Conservation (phyloP, 2,797 vertebrate genomes). For the Cyprinella venusta region DNA sequence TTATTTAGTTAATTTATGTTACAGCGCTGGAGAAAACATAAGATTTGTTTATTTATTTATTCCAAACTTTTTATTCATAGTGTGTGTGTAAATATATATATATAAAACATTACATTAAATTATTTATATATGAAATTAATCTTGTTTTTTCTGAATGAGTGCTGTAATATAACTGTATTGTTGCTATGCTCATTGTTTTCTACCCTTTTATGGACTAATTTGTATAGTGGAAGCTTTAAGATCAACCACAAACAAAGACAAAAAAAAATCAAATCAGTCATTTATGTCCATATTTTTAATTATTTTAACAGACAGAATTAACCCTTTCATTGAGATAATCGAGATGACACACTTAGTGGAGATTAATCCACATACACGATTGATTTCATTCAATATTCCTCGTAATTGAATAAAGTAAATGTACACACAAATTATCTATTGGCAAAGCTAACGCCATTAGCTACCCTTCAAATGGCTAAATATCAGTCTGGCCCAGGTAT, state of each 20-base stretch:
- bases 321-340: neutral
- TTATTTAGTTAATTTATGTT: too few relatives aligned
- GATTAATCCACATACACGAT: neutral
- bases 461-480: neutral
- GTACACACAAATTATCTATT: too few relatives aligned
- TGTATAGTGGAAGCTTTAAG: neutral
- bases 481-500: neutral
- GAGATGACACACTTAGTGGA: neutral
- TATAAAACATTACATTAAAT: too few relatives aligned
- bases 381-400: neutral
- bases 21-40: too few relatives aligned
- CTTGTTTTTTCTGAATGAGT: neutral
- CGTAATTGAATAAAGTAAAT: neutral
- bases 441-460: neutral
- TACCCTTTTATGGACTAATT: neutral
- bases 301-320: neutral
- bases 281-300: too few relatives aligned
- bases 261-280: too few relatives aligned
- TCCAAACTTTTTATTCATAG: too few relatives aligned
- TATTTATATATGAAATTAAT: too few relatives aligned
- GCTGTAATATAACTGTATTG: neutral
- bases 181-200: neutral
- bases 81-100: too few relatives aligned
- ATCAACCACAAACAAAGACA: too few relatives aligned
- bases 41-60: too few relatives aligned